phyloP scores from a whole-genome alignment of 2,113 vertebrate genomes.

The Paradoxurus hermaphroditus region DNA sequence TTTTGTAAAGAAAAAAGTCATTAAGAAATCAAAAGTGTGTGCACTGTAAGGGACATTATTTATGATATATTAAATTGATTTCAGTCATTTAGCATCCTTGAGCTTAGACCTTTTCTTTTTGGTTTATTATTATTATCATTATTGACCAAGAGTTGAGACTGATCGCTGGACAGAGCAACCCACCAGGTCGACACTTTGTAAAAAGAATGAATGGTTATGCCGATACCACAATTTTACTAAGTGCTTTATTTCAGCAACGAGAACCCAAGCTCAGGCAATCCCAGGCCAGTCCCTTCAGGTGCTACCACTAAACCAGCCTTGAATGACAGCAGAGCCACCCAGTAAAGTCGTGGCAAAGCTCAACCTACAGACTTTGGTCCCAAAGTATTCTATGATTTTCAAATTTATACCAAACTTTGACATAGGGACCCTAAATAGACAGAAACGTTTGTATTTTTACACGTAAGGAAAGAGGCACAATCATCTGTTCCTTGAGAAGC shows the following conservation, averaged over 20 bases:
- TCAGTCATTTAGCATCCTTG: neutral
- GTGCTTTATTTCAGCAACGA: neutral
- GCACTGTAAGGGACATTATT: neutral
- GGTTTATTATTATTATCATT: neutral
- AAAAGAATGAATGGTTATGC: neutral
- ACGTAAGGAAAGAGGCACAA: neutral
- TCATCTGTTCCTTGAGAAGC: neutral
- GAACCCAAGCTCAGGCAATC: neutral
- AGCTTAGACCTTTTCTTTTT: neutral
- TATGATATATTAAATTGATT: neutral
- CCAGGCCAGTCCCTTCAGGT: neutral
- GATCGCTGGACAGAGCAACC: neutral
- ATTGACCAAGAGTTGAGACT: neutral
- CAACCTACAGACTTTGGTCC: neutral
- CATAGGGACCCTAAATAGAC: neutral
- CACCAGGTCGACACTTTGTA: neutral
- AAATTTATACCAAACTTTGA: neutral
- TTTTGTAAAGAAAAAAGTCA: neutral
- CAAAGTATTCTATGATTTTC: neutral
- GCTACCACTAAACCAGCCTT: neutral
- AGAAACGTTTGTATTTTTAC: neutral
- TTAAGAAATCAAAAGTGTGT: neutral
- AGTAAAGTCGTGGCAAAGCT: neutral
- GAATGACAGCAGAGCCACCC: neutral
- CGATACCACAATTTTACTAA: neutral